Base-by-base conservation (phyloP, 2,113 vertebrate genomes). In the Galeopterus variegatus region DNA sequence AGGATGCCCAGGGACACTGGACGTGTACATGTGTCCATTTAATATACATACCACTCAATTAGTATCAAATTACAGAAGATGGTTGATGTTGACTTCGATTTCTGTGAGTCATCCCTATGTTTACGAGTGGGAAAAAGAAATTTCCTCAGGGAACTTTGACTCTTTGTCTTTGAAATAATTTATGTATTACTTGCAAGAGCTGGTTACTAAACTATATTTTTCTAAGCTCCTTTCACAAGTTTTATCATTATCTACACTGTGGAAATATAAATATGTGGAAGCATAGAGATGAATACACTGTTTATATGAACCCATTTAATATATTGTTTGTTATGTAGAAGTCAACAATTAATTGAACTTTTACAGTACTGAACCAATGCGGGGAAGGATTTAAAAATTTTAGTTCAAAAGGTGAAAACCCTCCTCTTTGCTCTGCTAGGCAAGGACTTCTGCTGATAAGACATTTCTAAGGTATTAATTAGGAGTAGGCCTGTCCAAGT, bases 401-500 rank as follows among this genome's bases (percentile, higher is more conserved):
- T 62, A 82, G n/a, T 96, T 95, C 58, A 90, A 92, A 87, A 93
- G 31, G 17, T 92, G 28, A 87, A 91, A 94, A 45, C 14, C 52
- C 64, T 77, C 65, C n/a, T 95, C n/a, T 84, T 94, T 58, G 52
- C 76, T 80, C 41, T 48, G 24, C 62, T 58, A 60, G 81, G 18
- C 50, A 33, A 79, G 50, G 31, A n/a, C 52, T 93, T 93, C 64
- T 85, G 23, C 18, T 95, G 88, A 81, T 95, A 94, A 96, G 73
- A 73, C 26, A 52, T 96, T 92, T 87, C 92, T 80, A 96, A 79
- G 96, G 21, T 85, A 65, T 95, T 95, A 93, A 79, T 85, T 81
- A 73, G 60, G 48, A 92, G 15, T 52, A 90, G 82, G 48, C 41
- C 62, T 50, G 6, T 94, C 58, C 64, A 94, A 93, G 67, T n/a